Percentiles rank a stretch among this genome's conserved stretches.
Conservation (phyloP, 1,140 invertebrate genomes). For the Aricia agestis region DNA sequence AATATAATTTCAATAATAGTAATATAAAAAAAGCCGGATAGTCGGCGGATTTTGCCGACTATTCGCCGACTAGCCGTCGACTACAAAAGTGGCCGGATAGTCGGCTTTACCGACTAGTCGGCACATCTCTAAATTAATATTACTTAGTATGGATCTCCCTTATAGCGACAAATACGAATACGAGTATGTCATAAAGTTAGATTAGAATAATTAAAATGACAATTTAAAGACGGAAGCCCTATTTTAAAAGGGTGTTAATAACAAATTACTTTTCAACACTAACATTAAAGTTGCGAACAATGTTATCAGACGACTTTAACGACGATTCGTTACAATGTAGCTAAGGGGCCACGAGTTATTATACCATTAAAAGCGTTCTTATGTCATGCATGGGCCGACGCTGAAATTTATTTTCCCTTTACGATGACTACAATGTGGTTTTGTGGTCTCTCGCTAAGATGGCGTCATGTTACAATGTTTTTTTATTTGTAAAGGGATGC, state of each 20-base stretch:
- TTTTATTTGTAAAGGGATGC: background rate
- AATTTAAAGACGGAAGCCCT: background rate
- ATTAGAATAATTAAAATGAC: background rate
- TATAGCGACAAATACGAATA: too few species aligned
- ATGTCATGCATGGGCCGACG: constrained; percentile 33
- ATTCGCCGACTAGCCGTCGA: too few species aligned
- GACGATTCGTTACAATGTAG: constrained; percentile 30
- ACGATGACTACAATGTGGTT: constrained; percentile 37
- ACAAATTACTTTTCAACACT: constrained; percentile 20
- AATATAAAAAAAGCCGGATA: too few species aligned
- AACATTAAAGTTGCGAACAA: constrained; percentile 20
- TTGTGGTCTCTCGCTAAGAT: constrained; percentile 26
- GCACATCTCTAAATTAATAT: too few species aligned
- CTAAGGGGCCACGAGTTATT: constrained; percentile 32
- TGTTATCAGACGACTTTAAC: constrained; percentile 21
- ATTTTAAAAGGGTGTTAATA: constrained; percentile 18
- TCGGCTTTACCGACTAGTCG: too few species aligned
- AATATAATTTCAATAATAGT: too few species aligned
- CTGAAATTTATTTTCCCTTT: constrained; percentile 40
- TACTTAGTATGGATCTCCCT: too few species aligned
- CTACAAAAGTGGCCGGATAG: too few species aligned
- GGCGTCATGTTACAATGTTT: constrained; percentile 23
- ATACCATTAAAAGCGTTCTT: constrained; percentile 34
- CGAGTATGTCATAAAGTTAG: too few species aligned
- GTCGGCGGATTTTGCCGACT: too few species aligned